A percentile compares a stretch with the other conserved stretches of the same genome.
Conservation (phyloP, 2,113 vertebrate genomes). For the Chelonoidis abingdonii region DNA sequence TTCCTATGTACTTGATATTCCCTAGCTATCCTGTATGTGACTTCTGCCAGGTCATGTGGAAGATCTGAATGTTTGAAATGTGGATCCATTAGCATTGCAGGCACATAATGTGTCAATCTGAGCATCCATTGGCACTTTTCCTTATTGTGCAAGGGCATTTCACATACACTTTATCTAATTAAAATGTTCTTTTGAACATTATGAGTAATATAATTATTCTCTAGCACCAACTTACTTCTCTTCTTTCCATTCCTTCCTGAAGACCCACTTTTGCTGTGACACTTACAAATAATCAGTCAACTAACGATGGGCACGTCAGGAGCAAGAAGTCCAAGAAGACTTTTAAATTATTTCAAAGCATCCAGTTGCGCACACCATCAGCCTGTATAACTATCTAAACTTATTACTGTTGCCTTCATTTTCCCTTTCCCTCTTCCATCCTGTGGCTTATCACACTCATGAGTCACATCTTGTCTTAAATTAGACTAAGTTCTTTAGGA, state of each 20-base stretch:
- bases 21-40: neutral
- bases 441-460: neutral
- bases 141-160: conserved; percentile 32
- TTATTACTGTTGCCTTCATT: neutral
- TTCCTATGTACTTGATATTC: neutral
- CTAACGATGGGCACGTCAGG: neutral
- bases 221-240: neutral
- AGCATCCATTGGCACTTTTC: neutral
- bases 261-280: conserved; percentile 3
- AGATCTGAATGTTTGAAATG: neutral
- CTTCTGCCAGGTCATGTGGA: neutral
- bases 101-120: neutral
- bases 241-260: neutral
- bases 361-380: neutral
- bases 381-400: neutral
- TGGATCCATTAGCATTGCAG: neutral
- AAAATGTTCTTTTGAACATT: neutral
- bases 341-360: neutral
- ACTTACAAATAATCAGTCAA: neutral
- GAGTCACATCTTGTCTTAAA: neutral
- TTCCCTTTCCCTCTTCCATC: neutral
- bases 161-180: conserved; percentile 1
- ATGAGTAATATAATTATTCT: neutral
- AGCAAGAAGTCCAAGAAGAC: neutral
- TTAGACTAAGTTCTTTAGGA: neutral